These are phyloP conservation scores for Crossocerus cetratus DNA, from an alignment of 2,888 invertebrate genomes.

Conservation along the genomic window DNA sequence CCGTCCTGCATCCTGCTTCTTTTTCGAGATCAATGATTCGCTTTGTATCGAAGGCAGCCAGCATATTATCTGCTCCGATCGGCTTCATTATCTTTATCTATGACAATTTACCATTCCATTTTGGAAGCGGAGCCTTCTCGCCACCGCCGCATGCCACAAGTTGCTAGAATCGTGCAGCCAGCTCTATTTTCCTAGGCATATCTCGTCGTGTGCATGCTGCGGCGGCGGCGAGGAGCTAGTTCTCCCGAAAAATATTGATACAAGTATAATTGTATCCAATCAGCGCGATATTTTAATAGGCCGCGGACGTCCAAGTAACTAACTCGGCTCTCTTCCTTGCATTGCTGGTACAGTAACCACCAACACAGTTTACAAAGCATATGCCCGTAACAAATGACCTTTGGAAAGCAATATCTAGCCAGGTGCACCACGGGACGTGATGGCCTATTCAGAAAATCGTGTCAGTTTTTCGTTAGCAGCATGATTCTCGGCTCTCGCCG, in stretches of 20 bases:
- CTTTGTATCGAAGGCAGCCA: neutral
- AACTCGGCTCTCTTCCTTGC: slow-evolving; percentile 61
- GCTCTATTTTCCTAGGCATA: neutral
- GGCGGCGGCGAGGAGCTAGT: slow-evolving; percentile 16
- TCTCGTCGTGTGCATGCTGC: neutral
- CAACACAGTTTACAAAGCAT: slow-evolving; percentile 36
- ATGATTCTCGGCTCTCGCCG: slow-evolving; percentile 70
- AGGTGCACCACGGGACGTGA: slow-evolving; percentile 31
- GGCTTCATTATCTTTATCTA: slow-evolving; percentile 46
- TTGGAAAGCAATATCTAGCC: slow-evolving; percentile 56
- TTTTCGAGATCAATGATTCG: neutral
- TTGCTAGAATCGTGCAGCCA: neutral
- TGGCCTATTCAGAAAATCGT: slow-evolving; percentile 64
- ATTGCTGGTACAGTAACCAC: slow-evolving; percentile 61
- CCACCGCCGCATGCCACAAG: neutral
- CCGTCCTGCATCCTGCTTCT: neutral
- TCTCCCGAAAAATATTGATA: slow-evolving; percentile 27
- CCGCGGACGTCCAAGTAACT: slow-evolving; percentile 56
- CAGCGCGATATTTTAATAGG: slow-evolving; percentile 56
- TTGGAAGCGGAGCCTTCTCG: slow-evolving; percentile 8
- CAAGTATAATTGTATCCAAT: slow-evolving; percentile 53
- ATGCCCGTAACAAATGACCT: slow-evolving; percentile 34
- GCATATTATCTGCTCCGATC: slow-evolving; percentile 15
- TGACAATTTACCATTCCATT: slow-evolving; percentile 29
- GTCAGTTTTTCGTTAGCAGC: slow-evolving; percentile 62